A percentile compares a stretch with the other conserved stretches of the same genome.
Conservation (phyloP, 2,888 invertebrate genomes). For the Steinernema scapterisci region DNA sequence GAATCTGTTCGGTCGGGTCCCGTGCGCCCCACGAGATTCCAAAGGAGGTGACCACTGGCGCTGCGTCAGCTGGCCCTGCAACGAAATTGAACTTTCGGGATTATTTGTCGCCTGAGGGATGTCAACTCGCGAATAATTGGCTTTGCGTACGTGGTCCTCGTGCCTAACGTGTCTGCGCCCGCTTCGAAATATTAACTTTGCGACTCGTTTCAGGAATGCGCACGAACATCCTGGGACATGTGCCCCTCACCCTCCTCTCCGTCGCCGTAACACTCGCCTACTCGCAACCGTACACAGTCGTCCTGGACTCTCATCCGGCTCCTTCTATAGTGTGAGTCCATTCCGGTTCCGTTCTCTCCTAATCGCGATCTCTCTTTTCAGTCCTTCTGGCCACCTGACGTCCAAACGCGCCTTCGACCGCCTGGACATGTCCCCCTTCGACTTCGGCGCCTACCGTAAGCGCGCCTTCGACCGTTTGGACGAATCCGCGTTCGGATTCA, state of each 20-base stretch:
- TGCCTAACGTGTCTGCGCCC: conserved; percentile 19
- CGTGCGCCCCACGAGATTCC: background rate
- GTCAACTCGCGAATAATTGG: conserved; percentile 14
- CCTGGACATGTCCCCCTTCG: conserved; percentile 48
- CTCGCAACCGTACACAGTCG: conserved; percentile 22
- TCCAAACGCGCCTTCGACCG: conserved; percentile 50
- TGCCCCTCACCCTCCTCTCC: conserved; percentile 18
- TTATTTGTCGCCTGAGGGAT: background rate
- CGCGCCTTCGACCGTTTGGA: conserved; percentile 49
- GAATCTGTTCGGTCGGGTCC: no score
- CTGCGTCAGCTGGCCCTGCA: background rate
- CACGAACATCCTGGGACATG: conserved; percentile 21
- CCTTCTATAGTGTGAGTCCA: no score
- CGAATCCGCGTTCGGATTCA: conserved; percentile 44
- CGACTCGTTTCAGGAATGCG: conserved; percentile 19
- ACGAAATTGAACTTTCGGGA: conserved; percentile 15
- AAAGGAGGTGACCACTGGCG: background rate
- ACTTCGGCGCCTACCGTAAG: conserved; percentile 47
- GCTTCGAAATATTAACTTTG: background rate
- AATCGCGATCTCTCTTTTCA: background rate
- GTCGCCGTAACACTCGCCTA: conserved; percentile 28
- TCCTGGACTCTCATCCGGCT: background rate
- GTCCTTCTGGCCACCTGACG: conserved; percentile 1
- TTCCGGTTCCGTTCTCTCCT: no score
- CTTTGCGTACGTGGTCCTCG: conserved; percentile 2